Evolutionary conservation across 1,140 invertebrate genomes (phyloP).

Genomic region (Aporrectodea caliginosa): DNA sequence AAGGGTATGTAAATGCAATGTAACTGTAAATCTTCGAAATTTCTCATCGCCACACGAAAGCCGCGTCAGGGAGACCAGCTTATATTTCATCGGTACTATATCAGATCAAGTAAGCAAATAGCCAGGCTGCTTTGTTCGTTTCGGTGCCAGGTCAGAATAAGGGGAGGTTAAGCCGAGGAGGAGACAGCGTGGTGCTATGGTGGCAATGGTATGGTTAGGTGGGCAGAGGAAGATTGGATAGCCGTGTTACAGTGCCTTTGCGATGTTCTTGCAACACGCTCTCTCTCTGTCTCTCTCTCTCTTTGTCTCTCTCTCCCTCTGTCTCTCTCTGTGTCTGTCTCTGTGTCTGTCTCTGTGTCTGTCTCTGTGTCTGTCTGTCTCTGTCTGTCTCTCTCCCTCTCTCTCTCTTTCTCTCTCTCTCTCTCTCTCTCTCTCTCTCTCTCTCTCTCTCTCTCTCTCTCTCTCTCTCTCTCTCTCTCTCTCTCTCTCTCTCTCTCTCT

Average conservation of each 20-base stretch:
- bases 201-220: too few species aligned
- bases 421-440: not conserved
- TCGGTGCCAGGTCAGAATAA: not conserved
- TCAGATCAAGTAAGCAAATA: not conserved
- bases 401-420: not conserved
- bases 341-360: not conserved
- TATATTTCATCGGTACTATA: too few species aligned
- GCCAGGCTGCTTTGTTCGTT: not conserved
- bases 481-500: not conserved
- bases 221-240: too few species aligned
- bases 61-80: too few species aligned
- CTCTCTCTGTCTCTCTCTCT: not conserved
- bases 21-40: too few species aligned
- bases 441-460: not conserved
- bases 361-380: not conserved
- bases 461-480: conserved; percentile 1
- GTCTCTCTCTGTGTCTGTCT: not conserved
- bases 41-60: too few species aligned
- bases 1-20: too few species aligned
- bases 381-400: not conserved
- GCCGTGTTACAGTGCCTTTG: not conserved
- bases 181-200: too few species aligned
- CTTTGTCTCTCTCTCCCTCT: not conserved
- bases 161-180: too few species aligned
- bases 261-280: not conserved